Percentiles rank a stretch among this genome's conserved stretches.
Conservation (phyloP, 2,888 invertebrate species). For the Boloria selene region DNA sequence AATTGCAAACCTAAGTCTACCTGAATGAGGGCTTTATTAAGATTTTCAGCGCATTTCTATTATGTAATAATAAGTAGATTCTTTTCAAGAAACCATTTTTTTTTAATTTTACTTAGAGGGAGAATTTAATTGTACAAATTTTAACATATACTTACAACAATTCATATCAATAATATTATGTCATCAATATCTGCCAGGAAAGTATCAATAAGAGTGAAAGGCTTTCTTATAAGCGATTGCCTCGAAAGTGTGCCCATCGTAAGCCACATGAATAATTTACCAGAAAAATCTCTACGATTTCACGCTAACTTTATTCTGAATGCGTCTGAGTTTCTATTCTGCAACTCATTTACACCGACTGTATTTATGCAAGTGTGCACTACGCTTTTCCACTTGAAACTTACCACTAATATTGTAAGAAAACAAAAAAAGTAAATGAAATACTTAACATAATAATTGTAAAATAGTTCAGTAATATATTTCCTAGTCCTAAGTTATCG, state of each 20-base stretch:
- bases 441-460: not conserved
- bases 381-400: not conserved
- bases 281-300: conserved; percentile 82
- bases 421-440: not conserved
- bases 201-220: conserved; percentile 74
- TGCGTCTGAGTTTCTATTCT: conserved; percentile 78
- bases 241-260: conserved; percentile 76
- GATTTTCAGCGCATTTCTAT: too few species aligned
- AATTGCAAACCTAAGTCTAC: too few species aligned
- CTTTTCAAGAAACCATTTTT: too few species aligned
- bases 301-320: conserved; percentile 77
- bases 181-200: not conserved
- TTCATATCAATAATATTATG: not conserved
- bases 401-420: not conserved
- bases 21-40: too few species aligned
- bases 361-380: conserved; percentile 61
- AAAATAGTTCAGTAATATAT: not conserved
- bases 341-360: conserved; percentile 71
- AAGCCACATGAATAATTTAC: conserved; percentile 81
- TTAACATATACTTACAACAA: not conserved
- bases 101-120: not conserved
- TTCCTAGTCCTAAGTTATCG: not conserved
- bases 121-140: not conserved
- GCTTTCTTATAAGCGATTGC: conserved; percentile 69
- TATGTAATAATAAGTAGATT: too few species aligned